These are phyloP conservation scores for Zaprionus kolodkinae DNA, from an alignment of 1,140 invertebrate species.

Conservation along the genomic window DNA sequence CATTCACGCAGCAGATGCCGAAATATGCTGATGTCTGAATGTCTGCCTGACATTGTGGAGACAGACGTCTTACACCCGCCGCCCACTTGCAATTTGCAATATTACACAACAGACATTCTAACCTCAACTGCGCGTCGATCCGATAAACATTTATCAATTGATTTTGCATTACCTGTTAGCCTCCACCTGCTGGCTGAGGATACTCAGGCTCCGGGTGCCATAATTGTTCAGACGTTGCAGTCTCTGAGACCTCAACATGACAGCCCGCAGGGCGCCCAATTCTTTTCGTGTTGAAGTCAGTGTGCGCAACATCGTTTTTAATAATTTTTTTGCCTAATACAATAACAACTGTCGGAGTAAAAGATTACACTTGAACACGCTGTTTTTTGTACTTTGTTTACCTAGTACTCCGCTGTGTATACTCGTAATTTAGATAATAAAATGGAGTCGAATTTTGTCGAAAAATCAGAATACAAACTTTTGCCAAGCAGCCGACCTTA, in stretches of 20 bases:
- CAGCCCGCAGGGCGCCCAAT: conserved; percentile 57
- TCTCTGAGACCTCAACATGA: conserved; percentile 46
- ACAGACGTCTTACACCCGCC: conserved; percentile 5
- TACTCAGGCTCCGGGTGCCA: conserved; percentile 63
- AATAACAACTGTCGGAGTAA: neutral
- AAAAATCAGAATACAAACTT: conserved; percentile 42
- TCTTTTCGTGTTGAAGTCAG: conserved; percentile 87
- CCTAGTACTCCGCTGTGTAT: conserved; percentile 1
- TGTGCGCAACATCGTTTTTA: conserved; percentile 87
- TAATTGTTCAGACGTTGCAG: conserved; percentile 31
- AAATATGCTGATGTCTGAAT: neutral
- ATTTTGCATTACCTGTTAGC: conserved; percentile 60
- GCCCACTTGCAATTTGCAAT: conserved; percentile 63
- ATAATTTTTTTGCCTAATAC: neutral
- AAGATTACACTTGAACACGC: neutral
- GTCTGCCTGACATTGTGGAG: neutral
- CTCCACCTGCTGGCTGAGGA: conserved; percentile 41
- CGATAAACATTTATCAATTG: conserved; percentile 2
- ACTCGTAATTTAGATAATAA: conserved; percentile 46
- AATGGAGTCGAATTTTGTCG: conserved; percentile 42
- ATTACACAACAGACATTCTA: conserved; percentile 80
- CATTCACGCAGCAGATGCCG: conserved; percentile 1
- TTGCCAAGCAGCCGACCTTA: conserved; percentile 54
- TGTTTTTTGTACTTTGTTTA: neutral
- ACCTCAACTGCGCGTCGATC: conserved; percentile 58